phyloP scores from a whole-genome alignment of 2,797 vertebrate species.

The Chanos chanos region DNA sequence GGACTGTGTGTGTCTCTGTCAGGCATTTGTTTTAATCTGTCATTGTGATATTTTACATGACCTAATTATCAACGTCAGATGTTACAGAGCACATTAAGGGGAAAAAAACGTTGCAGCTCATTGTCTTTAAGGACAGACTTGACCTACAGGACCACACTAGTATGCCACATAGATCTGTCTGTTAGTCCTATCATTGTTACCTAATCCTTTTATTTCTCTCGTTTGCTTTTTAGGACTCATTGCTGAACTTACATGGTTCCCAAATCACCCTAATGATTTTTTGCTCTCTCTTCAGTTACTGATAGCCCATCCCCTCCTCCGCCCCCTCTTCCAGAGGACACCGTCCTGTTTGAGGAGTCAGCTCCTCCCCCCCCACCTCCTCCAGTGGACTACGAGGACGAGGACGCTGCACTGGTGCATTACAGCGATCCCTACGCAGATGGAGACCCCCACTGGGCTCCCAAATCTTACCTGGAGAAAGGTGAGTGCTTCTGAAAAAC shows the following conservation, averaged over 20 bases:
- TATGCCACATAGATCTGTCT: no score
- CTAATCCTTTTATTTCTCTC: no score
- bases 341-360: constrained; percentile 90
- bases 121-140: no score
- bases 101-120: no score
- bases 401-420: constrained; percentile 91
- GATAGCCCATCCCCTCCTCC: constrained; percentile 97
- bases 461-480: constrained; percentile 95
- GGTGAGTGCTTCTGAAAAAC: constrained; percentile 62
- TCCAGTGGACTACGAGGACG: constrained; percentile 96
- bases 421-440: constrained; percentile 96
- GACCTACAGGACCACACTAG: no score
- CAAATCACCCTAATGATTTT: constrained; percentile 41
- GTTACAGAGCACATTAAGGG: no score
- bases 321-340: constrained; percentile 90
- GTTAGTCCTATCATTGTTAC: no score
- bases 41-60: no score
- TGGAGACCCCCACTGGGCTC: constrained; percentile 95
- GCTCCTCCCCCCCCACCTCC: constrained; percentile 93
- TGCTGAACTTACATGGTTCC: neutral
- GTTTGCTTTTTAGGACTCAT: neutral
- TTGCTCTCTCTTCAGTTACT: constrained; percentile 79
- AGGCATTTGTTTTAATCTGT: neutral
- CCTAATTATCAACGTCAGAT: no score
- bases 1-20: no score